These are phyloP conservation scores for Amphiprion ocellaris DNA, from an alignment of 2,113 vertebrate species.

Conservation along the genomic window DNA sequence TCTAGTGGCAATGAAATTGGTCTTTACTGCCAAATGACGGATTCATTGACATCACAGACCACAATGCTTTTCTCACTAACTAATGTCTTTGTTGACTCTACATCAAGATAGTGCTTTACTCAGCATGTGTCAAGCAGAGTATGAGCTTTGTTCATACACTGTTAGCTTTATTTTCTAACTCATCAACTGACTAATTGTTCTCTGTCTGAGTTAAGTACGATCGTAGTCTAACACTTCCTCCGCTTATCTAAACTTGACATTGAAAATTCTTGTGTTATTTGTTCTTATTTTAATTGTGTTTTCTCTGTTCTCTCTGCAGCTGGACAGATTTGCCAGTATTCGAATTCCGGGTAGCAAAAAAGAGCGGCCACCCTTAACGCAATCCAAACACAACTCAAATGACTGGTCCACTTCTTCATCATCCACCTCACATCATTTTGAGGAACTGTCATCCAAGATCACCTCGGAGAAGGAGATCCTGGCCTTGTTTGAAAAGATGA, in stretches of 20 bases:
- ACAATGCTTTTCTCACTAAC: conserved; percentile 21
- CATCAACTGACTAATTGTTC: neutral
- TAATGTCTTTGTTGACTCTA: conserved; percentile 21
- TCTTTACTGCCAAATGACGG: neutral
- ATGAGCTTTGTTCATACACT: conserved; percentile 28
- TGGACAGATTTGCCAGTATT: conserved; percentile 93
- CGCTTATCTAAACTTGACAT: neutral
- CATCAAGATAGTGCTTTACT: neutral
- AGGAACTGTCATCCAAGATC: conserved; percentile 84
- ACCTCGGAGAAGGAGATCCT: conserved; percentile 90
- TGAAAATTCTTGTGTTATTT: neutral
- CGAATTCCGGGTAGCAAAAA: conserved; percentile 91
- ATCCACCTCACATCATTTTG: conserved; percentile 78
- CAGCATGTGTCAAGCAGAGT: neutral
- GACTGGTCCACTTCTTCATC: conserved; percentile 78
- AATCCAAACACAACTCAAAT: conserved; percentile 80
- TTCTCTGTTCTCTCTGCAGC: conserved; percentile 77
- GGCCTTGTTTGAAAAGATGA: conserved; percentile 95
- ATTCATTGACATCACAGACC: conserved; percentile 16
- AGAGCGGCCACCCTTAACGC: conserved; percentile 84
- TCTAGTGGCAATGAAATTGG: conserved; percentile 9
- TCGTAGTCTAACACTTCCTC: conserved; percentile 7
- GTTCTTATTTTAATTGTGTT: neutral
- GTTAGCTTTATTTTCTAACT: conserved; percentile 2
- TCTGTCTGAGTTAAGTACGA: conserved; percentile 7